Percentiles rank a stretch among this genome's conserved stretches.
Conservation (phyloP, 2,888 invertebrate species). For the Abscondita cerata region DNA sequence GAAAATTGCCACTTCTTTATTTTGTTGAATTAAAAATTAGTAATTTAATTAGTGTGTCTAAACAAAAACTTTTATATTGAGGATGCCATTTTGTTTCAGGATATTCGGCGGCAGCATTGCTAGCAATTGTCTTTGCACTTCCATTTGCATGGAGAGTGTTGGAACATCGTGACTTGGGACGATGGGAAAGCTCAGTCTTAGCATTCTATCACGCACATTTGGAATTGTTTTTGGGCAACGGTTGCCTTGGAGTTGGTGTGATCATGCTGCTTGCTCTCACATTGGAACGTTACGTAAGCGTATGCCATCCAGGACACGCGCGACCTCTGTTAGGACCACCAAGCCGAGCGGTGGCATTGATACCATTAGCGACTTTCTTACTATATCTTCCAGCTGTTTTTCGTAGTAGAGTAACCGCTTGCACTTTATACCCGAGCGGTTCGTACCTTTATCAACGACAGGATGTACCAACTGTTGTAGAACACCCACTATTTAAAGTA, state of each 20-base stretch:
- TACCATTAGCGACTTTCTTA: conserved; percentile 69
- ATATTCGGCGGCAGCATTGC: conserved; percentile 78
- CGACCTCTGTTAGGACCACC: conserved; percentile 71
- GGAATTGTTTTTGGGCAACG: conserved; percentile 75
- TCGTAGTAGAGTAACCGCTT: conserved; percentile 66
- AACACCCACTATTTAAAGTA: conserved; percentile 56
- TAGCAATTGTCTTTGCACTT: conserved; percentile 74
- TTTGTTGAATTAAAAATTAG: too few species aligned
- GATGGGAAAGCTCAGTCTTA: conserved; percentile 68
- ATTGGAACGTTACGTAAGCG: conserved; percentile 76
- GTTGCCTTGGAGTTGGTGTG: conserved; percentile 76
- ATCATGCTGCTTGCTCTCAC: conserved; percentile 78
- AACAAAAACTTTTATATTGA: too few species aligned
- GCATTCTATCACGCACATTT: conserved; percentile 75
- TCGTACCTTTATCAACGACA: conserved; percentile 63
- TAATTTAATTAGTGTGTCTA: too few species aligned
- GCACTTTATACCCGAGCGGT: conserved; percentile 60
- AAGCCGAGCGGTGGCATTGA: conserved; percentile 68
- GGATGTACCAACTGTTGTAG: conserved; percentile 51
- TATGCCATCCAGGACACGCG: conserved; percentile 74
- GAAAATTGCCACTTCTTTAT: too few species aligned
- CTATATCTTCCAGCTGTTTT: conserved; percentile 74
- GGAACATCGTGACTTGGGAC: conserved; percentile 69
- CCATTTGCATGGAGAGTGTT: conserved; percentile 72
- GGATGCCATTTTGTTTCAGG: conserved; percentile 65